phyloP scores from a whole-genome alignment of 2,113 vertebrate genomes.

The Nansenia antarctica region DNA sequence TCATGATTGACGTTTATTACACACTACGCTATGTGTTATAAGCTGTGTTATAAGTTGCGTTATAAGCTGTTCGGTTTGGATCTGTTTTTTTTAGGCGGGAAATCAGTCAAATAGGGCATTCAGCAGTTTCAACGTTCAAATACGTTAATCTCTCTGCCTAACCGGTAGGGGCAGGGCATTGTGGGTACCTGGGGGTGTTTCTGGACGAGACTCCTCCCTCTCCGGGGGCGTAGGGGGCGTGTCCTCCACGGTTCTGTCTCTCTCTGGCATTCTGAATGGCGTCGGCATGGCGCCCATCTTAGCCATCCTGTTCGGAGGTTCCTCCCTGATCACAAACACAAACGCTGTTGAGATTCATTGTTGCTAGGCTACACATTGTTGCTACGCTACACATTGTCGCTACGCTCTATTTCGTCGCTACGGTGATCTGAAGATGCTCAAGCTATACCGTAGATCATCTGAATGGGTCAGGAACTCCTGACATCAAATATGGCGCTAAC shows the following conservation, averaged over 20 bases:
- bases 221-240: conserved; percentile 45
- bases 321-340: conserved; percentile 74
- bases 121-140: no score
- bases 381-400: background rate
- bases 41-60: no score
- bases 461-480: no score
- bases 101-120: no score
- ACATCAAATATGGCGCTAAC: no score
- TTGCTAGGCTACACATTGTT: background rate
- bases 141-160: no score
- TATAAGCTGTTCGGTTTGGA: no score
- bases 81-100: no score
- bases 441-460: background rate
- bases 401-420: background rate
- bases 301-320: conserved; percentile 79
- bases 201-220: conserved; percentile 72
- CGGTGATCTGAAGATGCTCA: background rate
- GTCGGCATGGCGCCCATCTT: conserved; percentile 91
- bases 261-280: conserved; percentile 76
- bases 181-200: conserved; percentile 73
- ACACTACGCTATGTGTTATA: no score
- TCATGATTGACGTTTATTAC: no score
- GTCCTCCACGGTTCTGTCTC: conserved; percentile 60
- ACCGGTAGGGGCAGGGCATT: background rate
- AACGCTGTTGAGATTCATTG: no score